Evolutionary conservation across 2,113 vertebrate species (phyloP).

Genomic region (Pelvicachromis taeniatus): DNA sequence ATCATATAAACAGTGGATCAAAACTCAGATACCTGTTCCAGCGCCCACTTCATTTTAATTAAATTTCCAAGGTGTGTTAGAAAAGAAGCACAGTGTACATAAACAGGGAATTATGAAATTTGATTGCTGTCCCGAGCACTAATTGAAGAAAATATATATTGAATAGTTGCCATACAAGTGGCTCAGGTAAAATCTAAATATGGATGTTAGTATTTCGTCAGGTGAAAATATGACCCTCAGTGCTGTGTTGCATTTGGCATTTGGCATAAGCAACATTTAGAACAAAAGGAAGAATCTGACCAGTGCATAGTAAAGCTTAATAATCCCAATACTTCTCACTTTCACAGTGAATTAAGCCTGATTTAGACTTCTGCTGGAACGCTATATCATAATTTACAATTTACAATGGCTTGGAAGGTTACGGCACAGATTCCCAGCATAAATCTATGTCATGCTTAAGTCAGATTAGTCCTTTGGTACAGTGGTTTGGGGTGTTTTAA

Average conservation of each 20-base stretch:
- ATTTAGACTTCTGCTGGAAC: not conserved
- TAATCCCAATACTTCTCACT: not conserved
- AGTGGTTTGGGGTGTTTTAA: not conserved
- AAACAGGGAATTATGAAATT: slow-evolving; percentile 35
- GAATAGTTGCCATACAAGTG: slow-evolving; percentile 21
- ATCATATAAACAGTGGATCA: slow-evolving; percentile 60
- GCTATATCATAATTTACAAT: not conserved
- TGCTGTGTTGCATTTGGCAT: slow-evolving; percentile 65
- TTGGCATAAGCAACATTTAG: slow-evolving; percentile 50
- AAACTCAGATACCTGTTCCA: slow-evolving; percentile 21
- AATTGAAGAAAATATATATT: slow-evolving; percentile 50
- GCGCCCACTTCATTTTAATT: slow-evolving; percentile 49
- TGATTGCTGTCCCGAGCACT: not conserved
- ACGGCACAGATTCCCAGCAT: not conserved
- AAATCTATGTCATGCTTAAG: not conserved
- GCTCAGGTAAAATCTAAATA: slow-evolving; percentile 23
- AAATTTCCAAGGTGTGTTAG: slow-evolving; percentile 54
- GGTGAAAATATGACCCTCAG: slow-evolving; percentile 59
- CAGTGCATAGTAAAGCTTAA: not conserved
- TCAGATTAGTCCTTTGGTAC: not conserved
- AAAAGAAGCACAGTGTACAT: slow-evolving; percentile 29
- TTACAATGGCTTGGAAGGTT: not conserved
- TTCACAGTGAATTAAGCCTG: not conserved
- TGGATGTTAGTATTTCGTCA: slow-evolving; percentile 56
- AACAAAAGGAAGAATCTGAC: not conserved